phyloP scores from a whole-genome alignment of 2,888 invertebrate genomes.

The Leptinotarsa rubiginosa region DNA sequence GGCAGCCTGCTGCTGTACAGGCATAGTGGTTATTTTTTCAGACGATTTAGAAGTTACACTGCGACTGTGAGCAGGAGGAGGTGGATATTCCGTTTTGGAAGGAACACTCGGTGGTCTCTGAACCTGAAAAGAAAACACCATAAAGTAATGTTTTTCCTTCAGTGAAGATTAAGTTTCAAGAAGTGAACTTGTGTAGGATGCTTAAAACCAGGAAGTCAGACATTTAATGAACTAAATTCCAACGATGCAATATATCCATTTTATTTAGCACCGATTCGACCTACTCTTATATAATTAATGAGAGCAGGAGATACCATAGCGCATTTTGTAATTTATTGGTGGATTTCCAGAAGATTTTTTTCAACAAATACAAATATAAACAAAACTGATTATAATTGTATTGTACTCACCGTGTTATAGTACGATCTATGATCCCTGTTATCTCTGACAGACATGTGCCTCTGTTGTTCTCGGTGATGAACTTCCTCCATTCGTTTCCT shows the following conservation, averaged over 20 bases:
- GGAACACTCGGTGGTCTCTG: conserved; percentile 63
- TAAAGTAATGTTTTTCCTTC: neutral
- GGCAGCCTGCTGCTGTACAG: conserved; percentile 40
- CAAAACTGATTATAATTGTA: neutral
- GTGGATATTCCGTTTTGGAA: conserved; percentile 66
- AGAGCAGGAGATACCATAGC: conserved; percentile 49
- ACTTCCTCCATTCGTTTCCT: conserved; percentile 64
- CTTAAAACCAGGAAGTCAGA: conserved; percentile 7
- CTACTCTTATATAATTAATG: conserved; percentile 40
- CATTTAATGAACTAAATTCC: conserved; percentile 25
- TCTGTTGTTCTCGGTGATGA: conserved; percentile 62
- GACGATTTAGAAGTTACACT: conserved; percentile 58
- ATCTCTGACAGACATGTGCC: conserved; percentile 61
- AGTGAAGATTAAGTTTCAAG: neutral
- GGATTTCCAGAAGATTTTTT: too few species aligned
- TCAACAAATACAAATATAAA: too few species aligned
- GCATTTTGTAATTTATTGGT: conserved; percentile 20
- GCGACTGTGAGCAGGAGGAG: conserved; percentile 67
- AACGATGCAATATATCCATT: conserved; percentile 45
- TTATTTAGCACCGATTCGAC: conserved; percentile 48
- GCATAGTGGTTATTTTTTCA: conserved; percentile 53
- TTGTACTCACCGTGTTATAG: conserved; percentile 48
- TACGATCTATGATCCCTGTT: conserved; percentile 60
- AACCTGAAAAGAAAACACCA: conserved; percentile 41
- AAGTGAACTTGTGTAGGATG: neutral